Percentiles rank a stretch among this genome's conserved stretches.
phyloP scores from a whole-genome alignment of 2,113 vertebrate genomes.

The Rhinoderma darwinii region DNA sequence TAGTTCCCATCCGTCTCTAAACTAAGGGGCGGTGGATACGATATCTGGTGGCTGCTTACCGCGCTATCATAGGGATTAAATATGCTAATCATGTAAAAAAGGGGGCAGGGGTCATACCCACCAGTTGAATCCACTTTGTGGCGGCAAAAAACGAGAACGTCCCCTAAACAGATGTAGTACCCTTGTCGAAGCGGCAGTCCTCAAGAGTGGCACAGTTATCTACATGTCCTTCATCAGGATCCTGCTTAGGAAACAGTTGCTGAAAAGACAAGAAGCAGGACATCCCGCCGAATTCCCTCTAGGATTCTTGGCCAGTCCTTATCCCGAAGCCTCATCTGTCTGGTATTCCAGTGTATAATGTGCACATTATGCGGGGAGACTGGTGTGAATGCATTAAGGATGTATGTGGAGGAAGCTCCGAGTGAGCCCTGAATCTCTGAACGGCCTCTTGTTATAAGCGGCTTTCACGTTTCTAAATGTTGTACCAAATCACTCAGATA shows the following conservation, averaged over 20 bases:
- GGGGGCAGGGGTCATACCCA: no score
- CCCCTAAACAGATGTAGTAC: background rate
- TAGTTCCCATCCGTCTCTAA: no score
- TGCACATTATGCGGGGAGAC: background rate
- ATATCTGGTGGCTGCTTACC: no score
- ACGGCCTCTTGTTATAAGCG: no score
- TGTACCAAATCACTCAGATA: no score
- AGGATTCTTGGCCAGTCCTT: background rate
- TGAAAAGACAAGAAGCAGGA: background rate
- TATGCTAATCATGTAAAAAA: no score
- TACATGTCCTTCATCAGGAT: background rate
- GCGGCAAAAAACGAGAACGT: no score
- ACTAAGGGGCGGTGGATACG: no score
- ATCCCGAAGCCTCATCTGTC: background rate
- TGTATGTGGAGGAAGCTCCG: background rate
- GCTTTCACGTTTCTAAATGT: no score
- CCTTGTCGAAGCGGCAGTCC: background rate
- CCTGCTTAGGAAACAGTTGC: background rate
- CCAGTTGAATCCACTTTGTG: no score
- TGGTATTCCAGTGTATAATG: background rate
- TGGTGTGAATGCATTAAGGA: background rate
- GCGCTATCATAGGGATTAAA: no score
- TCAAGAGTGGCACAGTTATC: background rate
- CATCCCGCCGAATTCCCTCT: background rate
- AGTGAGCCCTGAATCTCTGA: background rate